Base-by-base conservation (phyloP, 1,140 invertebrate species). In the Drosophila nigrodunni region DNA sequence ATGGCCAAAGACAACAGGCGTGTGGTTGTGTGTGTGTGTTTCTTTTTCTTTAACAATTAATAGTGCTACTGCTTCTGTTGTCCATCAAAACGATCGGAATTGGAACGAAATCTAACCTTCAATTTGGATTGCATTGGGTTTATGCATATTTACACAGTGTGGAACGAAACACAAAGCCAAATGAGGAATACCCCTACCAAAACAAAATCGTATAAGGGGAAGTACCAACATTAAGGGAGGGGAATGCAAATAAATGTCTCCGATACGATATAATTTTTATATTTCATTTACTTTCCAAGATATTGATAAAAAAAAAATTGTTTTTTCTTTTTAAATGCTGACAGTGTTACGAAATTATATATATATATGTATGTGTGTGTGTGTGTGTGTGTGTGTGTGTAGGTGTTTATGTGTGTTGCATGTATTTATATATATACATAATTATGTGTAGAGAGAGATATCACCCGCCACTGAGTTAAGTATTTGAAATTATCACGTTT, bases 391-490 rank as follows among this genome's bases (percentile, higher is more conserved):
- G 43, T 30, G 5, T 62, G 34, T 15, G 8, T 60, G 60, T 39
- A 30, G 25, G n/a, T 62, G 58, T 64, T 15, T 15, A 1, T 52
- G 47, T 52, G 13, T 65, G 61, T 54, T 66, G 41, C 50, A 39
- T 67, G 49, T 55, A 46, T 66, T 46, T 58, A 47, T 50, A 50
- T 49, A 59, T 57, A 67, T 67, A 30, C 9, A 57, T 57, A 57
- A 57, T 57, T 61, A 58, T 62, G 21, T 41, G 21, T 41, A 60
- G 58, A 68, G 73, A 78, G 78, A 87, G 77, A 88, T 80, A 74
- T 83, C 73, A 88, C 79, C 83, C 83, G 83, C 83, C 83, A 87
- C 83, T 87, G 83, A 87, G 83, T 87, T 82, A 88, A 82, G 80
- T 87, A 88, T 87, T 87, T 80, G 35, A 80, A 68, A 72, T 74